Conservation (phyloP, 1,140 invertebrate genomes). For the Zaprionus tsacasi region DNA sequence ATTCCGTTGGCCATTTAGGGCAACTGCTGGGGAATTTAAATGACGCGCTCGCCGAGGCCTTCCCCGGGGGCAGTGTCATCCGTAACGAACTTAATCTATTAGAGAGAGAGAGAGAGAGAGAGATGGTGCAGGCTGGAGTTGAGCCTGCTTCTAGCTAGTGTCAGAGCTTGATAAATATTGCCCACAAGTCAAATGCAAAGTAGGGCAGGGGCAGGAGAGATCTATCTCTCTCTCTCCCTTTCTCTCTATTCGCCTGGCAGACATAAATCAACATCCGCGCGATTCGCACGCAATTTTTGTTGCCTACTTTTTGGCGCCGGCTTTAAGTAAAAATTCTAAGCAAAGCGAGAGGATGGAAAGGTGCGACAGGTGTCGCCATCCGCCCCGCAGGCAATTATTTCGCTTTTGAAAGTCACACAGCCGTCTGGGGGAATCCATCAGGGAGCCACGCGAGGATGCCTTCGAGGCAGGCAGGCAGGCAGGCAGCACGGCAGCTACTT, state of each 20-base stretch:
- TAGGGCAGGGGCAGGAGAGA: neutral
- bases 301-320: slow-evolving; percentile 44
- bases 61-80: slow-evolving; percentile 18
- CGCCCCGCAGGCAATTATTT: slow-evolving; percentile 76
- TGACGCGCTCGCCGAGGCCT: neutral
- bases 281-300: slow-evolving; percentile 31
- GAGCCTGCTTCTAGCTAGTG: slow-evolving; percentile 49
- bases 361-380: slow-evolving; percentile 46
- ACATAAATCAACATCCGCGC: slow-evolving; percentile 60
- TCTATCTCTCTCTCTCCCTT: no score
- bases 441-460: slow-evolving; percentile 20
- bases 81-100: slow-evolving; percentile 79
- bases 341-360: slow-evolving; percentile 4
- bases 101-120: slow-evolving; percentile 51
- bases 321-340: slow-evolving; percentile 34
- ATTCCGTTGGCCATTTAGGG: slow-evolving; percentile 51
- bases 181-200: slow-evolving; percentile 55
- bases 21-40: slow-evolving; percentile 35
- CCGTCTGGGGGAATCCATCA: slow-evolving; percentile 64
- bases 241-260: slow-evolving; percentile 8
- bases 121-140: slow-evolving; percentile 21
- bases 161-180: slow-evolving; percentile 74
- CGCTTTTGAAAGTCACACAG: slow-evolving; percentile 44
- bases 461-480: slow-evolving; percentile 11
- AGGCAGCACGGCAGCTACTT: slow-evolving; percentile 22